These are phyloP conservation scores for Odocoileus virginianus DNA, from an alignment of 2,113 vertebrate species.

Conservation along the genomic window DNA sequence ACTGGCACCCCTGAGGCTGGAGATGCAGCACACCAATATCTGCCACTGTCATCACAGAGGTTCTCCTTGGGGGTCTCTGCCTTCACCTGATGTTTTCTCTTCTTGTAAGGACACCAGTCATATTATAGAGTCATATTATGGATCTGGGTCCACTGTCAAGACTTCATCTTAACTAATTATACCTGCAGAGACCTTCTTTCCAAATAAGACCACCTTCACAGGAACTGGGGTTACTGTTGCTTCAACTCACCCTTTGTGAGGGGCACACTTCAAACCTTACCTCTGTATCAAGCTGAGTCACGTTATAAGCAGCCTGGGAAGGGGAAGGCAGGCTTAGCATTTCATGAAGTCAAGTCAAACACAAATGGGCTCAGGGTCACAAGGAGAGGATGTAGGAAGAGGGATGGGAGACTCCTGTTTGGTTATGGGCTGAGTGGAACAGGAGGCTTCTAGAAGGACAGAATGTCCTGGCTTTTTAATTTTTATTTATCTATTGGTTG, in stretches of 20 bases:
- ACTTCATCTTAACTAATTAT: background rate
- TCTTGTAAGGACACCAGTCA: background rate
- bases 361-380: background rate
- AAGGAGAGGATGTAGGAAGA: background rate
- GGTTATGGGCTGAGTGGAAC: background rate
- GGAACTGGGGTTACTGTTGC: background rate
- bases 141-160: background rate
- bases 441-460: background rate
- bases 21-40: background rate
- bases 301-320: background rate
- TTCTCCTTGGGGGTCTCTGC: background rate
- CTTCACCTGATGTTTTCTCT: background rate
- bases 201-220: background rate
- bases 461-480: background rate
- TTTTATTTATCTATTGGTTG: background rate
- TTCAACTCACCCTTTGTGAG: background rate
- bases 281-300: background rate
- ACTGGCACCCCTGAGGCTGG: background rate
- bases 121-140: background rate
- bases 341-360: background rate
- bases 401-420: background rate
- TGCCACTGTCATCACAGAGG: background rate
- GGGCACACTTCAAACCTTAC: background rate
- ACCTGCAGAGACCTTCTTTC: background rate
- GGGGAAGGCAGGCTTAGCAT: background rate